Conservation (phyloP, 2,888 invertebrate species). For the Zygaena filipendulae region DNA sequence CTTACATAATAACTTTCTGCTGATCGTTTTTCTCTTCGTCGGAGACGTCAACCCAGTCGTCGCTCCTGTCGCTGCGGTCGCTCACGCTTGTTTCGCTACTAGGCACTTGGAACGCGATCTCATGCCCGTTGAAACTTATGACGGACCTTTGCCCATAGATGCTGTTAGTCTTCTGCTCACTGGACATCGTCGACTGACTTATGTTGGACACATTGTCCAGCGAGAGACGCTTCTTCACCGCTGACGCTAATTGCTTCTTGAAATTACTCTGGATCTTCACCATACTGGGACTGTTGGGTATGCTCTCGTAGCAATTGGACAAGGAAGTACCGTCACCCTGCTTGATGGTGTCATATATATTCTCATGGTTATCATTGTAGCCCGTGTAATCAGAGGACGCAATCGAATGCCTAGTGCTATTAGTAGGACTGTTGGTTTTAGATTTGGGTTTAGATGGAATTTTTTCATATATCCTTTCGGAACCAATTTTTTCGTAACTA, state of each 20-base stretch:
- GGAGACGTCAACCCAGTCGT: constrained; percentile 75
- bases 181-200: constrained; percentile 65
- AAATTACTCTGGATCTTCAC: constrained; percentile 47
- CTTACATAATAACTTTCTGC: constrained; percentile 69
- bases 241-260: constrained; percentile 40
- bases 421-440: constrained; percentile 46
- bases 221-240: constrained; percentile 48
- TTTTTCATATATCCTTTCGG: constrained; percentile 59
- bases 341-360: constrained; percentile 73
- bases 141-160: constrained; percentile 67
- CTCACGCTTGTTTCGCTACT: constrained; percentile 70
- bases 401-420: constrained; percentile 47
- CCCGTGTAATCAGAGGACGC: constrained; percentile 45
- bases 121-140: constrained; percentile 57
- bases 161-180: constrained; percentile 72
- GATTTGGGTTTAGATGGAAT: constrained; percentile 44
- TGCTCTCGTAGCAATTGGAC: constrained; percentile 72
- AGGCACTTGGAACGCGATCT: constrained; percentile 61
- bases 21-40: constrained; percentile 64
- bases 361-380: constrained; percentile 64
- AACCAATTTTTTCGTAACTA: constrained; percentile 57
- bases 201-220: constrained; percentile 59
- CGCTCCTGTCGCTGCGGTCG: constrained; percentile 71
- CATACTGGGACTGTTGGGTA: constrained; percentile 61
- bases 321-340: constrained; percentile 56